phyloP scores from a whole-genome alignment of 2,888 invertebrate species.

The Lydus trimaculatus region DNA sequence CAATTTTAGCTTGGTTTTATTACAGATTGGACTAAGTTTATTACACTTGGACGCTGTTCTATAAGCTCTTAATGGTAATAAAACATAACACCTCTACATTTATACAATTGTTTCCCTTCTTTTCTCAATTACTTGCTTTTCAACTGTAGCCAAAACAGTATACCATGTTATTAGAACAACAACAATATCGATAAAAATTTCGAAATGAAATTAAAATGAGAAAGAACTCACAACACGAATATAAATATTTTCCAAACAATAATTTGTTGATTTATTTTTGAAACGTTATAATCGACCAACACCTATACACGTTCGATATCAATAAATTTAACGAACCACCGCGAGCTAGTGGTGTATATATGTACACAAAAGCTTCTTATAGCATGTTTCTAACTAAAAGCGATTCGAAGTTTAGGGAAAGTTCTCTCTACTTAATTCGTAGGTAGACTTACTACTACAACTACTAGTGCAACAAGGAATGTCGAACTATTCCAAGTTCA shows the following conservation, averaged over 20 bases:
- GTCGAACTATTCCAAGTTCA: constrained; percentile 6
- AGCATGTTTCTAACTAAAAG: not conserved
- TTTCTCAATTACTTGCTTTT: not conserved
- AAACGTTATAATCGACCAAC: not conserved
- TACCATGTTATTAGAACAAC: not conserved
- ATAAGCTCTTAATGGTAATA: constrained; percentile 7
- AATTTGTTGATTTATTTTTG: not conserved
- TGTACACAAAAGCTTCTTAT: constrained; percentile 2
- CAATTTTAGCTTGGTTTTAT: constrained; percentile 7
- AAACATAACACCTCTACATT: constrained; percentile 1
- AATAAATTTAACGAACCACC: constrained; percentile 2
- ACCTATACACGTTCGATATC: not conserved
- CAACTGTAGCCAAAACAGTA: constrained; percentile 2
- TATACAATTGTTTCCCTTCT: not conserved
- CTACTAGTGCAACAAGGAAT: not conserved
- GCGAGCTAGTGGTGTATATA: not conserved
- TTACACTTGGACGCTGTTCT: constrained; percentile 4
- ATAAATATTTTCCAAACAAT: not conserved
- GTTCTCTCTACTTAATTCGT: not conserved
- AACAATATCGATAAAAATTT: not conserved
- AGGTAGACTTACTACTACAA: not conserved
- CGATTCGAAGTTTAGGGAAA: constrained; percentile 2
- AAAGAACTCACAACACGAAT: not conserved
- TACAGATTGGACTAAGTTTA: constrained; percentile 9
- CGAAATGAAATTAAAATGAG: not conserved